These are phyloP conservation scores for Halcyon malimbica DNA, from an alignment of 2,113 vertebrate species.

Conservation along the genomic window DNA sequence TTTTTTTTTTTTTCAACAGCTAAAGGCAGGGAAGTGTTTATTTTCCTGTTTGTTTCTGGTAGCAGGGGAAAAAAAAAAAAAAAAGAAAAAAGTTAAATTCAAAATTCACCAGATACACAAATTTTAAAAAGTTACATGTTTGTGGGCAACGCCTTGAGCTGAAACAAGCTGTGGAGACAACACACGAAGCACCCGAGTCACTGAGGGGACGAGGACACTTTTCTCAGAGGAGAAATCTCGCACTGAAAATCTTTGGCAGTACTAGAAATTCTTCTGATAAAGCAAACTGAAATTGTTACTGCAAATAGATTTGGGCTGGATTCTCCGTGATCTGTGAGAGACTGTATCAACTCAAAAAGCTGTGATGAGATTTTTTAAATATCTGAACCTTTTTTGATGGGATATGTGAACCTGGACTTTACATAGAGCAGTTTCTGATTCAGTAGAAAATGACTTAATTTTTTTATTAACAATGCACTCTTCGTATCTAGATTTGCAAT, in stretches of 20 bases:
- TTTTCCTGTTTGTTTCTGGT: background rate
- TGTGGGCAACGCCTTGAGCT: background rate
- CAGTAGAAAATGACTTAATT: background rate
- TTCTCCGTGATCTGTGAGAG: background rate
- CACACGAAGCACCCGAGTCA: background rate
- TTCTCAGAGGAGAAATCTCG: background rate
- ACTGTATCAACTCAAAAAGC: background rate
- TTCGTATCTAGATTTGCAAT: background rate
- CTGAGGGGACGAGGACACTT: background rate
- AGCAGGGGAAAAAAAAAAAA: background rate
- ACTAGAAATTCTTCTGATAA: background rate
- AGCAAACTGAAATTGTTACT: background rate
- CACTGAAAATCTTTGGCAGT: conserved; percentile 13
- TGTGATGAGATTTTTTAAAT: background rate
- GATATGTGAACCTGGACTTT: background rate
- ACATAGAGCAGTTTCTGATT: background rate
- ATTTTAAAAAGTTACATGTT: background rate
- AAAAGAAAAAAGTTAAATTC: background rate
- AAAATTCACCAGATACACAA: background rate
- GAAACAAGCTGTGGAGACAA: background rate
- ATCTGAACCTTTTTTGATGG: background rate
- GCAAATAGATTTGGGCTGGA: background rate
- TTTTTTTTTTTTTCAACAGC: background rate
- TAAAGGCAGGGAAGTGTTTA: background rate
- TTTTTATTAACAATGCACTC: background rate